Evolutionary conservation across 1,140 invertebrate genomes (phyloP).

Genomic region (Drosophila repleta): DNA sequence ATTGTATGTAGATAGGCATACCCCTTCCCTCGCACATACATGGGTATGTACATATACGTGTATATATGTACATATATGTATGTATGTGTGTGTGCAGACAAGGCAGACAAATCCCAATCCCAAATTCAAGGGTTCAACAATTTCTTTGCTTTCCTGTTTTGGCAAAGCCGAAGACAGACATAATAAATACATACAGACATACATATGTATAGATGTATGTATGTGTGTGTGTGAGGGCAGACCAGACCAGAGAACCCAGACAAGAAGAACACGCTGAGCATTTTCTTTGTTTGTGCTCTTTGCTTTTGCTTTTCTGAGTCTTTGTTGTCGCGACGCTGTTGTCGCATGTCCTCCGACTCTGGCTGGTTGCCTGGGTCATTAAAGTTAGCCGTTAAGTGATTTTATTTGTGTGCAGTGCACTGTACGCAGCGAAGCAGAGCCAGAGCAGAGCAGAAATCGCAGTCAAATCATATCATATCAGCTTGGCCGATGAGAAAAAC

Average conservation of each 20-base stretch:
- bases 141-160: conserved; percentile 51
- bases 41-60: no score
- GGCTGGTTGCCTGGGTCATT: conserved; percentile 46
- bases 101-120: conserved; percentile 35
- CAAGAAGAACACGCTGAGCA: conserved; percentile 33
- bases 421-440: neutral
- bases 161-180: conserved; percentile 35
- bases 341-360: conserved; percentile 43
- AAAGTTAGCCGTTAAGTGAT: conserved; percentile 41
- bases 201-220: conserved; percentile 9
- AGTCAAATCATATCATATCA: conserved; percentile 35
- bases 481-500: neutral
- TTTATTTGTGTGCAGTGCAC: conserved; percentile 13
- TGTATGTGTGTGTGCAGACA: neutral
- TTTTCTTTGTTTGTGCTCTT: conserved; percentile 42
- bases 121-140: conserved; percentile 50
- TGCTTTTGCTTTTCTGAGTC: conserved; percentile 21
- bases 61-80: no score
- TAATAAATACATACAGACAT: conserved; percentile 2
- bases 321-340: conserved; percentile 35
- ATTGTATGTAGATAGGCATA: neutral
- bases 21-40: neutral
- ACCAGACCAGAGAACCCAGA: conserved; percentile 39
- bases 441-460: conserved; percentile 12
- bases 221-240: neutral